Conservation (phyloP, 2,797 vertebrate genomes). For the Sternarchorhynchus goeldii region DNA sequence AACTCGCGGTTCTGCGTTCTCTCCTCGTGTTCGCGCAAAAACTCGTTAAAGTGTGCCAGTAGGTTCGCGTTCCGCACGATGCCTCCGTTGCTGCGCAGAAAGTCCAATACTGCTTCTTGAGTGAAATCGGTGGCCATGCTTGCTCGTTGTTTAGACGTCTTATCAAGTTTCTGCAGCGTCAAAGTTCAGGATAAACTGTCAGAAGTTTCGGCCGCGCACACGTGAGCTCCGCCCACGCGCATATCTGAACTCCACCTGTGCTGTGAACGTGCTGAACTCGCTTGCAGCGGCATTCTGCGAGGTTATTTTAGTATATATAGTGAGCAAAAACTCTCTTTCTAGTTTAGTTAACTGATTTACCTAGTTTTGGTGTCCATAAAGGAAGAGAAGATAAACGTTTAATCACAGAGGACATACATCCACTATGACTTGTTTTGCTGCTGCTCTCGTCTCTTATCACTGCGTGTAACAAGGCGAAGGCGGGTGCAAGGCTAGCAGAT, state of each 20-base stretch:
- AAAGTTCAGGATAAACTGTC: slow-evolving; percentile 35
- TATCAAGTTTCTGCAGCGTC: slow-evolving; percentile 37
- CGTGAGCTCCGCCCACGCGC: slow-evolving; percentile 52
- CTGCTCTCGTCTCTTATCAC: too few species aligned
- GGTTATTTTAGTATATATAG: background rate
- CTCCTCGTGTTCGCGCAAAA: slow-evolving; percentile 76
- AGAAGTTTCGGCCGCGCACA: slow-evolving; percentile 11
- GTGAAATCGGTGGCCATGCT: slow-evolving; percentile 84
- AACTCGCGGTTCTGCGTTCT: slow-evolving; percentile 80
- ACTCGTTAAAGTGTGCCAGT: slow-evolving; percentile 80
- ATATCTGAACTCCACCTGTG: slow-evolving; percentile 55
- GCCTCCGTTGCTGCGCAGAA: slow-evolving; percentile 79
- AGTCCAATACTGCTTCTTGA: slow-evolving; percentile 85
- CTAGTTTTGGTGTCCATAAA: too few species aligned
- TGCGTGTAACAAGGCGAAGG: too few species aligned
- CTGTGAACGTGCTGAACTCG: background rate
- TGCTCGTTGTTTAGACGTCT: background rate
- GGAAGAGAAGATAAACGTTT: too few species aligned
- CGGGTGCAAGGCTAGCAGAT: too few species aligned
- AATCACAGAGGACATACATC: too few species aligned
- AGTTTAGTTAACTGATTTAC: too few species aligned
- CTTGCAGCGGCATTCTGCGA: background rate
- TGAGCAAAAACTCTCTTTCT: too few species aligned
- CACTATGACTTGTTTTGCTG: too few species aligned
- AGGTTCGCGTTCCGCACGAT: slow-evolving; percentile 83